These are phyloP conservation scores for Aphaenogaster floridana DNA, from an alignment of 1,140 invertebrate genomes.

Conservation along the genomic window DNA sequence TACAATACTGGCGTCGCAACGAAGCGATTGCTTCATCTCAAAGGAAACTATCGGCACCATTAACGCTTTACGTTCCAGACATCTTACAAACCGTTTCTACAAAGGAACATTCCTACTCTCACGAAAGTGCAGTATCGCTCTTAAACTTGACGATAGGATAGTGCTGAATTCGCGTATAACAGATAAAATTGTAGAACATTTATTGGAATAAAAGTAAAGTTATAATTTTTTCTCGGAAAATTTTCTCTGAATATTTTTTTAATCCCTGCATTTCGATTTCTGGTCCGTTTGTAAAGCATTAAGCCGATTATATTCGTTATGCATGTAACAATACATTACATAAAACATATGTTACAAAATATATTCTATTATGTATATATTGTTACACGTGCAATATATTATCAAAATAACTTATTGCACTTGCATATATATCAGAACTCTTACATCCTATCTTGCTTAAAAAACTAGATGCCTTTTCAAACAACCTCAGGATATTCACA, in stretches of 20 bases:
- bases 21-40: slow-evolving; percentile 45
- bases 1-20: slow-evolving; percentile 51
- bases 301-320: neutral
- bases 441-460: neutral
- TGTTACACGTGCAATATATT: neutral
- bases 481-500: neutral
- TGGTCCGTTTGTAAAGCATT: neutral
- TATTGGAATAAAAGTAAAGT: neutral
- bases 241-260: neutral
- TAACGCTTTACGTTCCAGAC: slow-evolving; percentile 45
- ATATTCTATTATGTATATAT: slow-evolving; percentile 2
- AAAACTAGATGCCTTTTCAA: neutral
- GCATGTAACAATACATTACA: neutral
- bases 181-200: slow-evolving; percentile 21
- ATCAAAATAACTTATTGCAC: neutral
- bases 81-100: slow-evolving; percentile 13
- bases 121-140: neutral
- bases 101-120: slow-evolving; percentile 22
- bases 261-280: neutral
- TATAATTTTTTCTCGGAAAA: neutral
- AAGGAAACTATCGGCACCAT: slow-evolving; percentile 51
- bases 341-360: neutral
- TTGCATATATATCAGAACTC: neutral
- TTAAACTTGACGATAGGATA: neutral
- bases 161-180: neutral